Evolutionary conservation across 2,113 vertebrate species (phyloP).

Genomic region (Crotalus helleri): DNA sequence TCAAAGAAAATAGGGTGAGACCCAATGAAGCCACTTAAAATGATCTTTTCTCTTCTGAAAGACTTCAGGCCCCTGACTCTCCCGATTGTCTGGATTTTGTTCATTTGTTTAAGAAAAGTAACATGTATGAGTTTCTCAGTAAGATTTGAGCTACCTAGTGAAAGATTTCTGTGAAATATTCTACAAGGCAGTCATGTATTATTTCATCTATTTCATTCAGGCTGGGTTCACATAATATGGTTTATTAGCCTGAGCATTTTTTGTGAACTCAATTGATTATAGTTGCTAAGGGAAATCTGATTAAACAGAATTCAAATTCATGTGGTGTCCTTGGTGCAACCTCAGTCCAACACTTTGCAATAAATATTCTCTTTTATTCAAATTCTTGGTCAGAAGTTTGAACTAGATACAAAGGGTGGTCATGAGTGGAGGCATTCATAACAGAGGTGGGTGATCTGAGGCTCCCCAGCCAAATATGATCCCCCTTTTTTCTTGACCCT

Average conservation of each 20-base stretch:
- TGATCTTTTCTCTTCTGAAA: neutral
- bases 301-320: neutral
- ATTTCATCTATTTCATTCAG: neutral
- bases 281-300: neutral
- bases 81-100: neutral
- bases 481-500: neutral
- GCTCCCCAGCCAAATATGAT: neutral
- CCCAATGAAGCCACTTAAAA: neutral
- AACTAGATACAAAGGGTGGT: neutral
- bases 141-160: neutral
- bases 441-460: neutral
- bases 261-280: neutral
- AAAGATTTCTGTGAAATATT: neutral
- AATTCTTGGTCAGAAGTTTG: neutral
- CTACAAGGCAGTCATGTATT: neutral
- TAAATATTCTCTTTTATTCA: neutral
- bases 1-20: neutral
- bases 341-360: neutral
- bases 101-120: neutral
- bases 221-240: neutral
- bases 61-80: neutral
- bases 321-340: neutral
- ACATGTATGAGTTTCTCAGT: neutral
- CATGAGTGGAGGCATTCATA: neutral
- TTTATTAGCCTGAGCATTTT: neutral